Evolutionary conservation across 2,888 invertebrate species (phyloP), one percentile per base, ranked within the genome.

Genomic region (Lucinisca nassula): DNA sequence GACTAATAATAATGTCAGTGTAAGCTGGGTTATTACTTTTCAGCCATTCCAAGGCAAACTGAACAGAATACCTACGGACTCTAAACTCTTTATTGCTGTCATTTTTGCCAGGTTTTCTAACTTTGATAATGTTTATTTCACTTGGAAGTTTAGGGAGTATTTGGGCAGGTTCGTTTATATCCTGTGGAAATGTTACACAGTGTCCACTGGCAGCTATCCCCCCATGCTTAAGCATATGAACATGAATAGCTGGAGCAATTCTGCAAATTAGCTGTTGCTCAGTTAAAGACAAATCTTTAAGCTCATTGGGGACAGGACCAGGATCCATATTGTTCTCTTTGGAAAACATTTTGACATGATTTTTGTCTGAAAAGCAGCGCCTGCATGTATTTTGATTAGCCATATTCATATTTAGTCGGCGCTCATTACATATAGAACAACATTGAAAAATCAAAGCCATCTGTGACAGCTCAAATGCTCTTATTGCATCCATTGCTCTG

Each of bases 121-220:
- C 82, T 75, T 72, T 82, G 24, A 88, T 73, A 30, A 88, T 77
- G 72, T 84, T 61, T 30, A 85, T 85, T 82, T 84, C 84, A 21
- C 81, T 21, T 32, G 87, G 84, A 8, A 85, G 38, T 35, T 35
- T 61, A 74, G 38, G 76, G 21, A 70, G 55, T 0, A 81, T 70
- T 27, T 74, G 51, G 0, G 85, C 85, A 24, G 90, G 90, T 75
- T 87, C 84, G 74, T 83, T 84, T 21, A 90, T 32, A 2, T 82
- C 76, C 58, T 90, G 85, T 4, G 89, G 89, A 81, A 89, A 89
- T 21, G 89, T 80, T 24, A 87, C 84, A 78, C 89, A 91, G 32
- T 89, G 89, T 14, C 89, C 85, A 84, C 72, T 85, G 6, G 90
- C 55, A 37, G 79, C 89, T 21, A 89, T 84, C 14, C 89, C 91